Percentiles rank a stretch among this genome's conserved stretches.
Conservation (phyloP, 2,888 invertebrate genomes). For the Ectemnius lituratus region DNA sequence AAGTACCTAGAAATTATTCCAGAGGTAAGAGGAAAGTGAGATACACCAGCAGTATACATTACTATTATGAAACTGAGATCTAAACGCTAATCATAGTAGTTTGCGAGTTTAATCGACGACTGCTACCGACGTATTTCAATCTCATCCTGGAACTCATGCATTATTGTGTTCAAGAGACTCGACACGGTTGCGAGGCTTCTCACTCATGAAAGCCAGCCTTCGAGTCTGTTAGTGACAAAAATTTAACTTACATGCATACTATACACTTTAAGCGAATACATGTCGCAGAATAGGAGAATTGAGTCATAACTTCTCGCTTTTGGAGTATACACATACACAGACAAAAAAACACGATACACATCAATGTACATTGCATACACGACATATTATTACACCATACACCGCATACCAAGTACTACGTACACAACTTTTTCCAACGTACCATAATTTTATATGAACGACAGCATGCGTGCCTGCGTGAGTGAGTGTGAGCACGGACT, state of each 20-base stretch:
- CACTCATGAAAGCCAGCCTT: constrained; percentile 25
- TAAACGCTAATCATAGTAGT: background rate
- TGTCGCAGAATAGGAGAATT: constrained; percentile 37
- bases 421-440: constrained; percentile 67
- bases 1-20: background rate
- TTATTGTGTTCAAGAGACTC: constrained; percentile 52
- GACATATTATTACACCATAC: constrained; percentile 36
- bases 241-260: constrained; percentile 14
- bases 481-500: constrained; percentile 35
- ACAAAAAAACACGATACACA: background rate
- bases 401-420: constrained; percentile 44
- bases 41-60: too few species aligned
- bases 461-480: constrained; percentile 35
- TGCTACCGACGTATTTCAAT: too few species aligned
- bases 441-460: constrained; percentile 70
- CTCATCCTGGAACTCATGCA: too few species aligned
- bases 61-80: constrained; percentile 21
- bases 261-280: background rate
- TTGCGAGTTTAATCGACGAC: background rate
- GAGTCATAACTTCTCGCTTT: constrained; percentile 41
- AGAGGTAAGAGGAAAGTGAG: background rate
- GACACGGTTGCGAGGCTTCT: constrained; percentile 42
- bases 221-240: constrained; percentile 26
- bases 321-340: constrained; percentile 29
- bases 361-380: constrained; percentile 26